A percentile compares a stretch with the other conserved stretches of the same genome.
Conservation (phyloP, 2,113 vertebrate species). For the Leuciscus idus region DNA sequence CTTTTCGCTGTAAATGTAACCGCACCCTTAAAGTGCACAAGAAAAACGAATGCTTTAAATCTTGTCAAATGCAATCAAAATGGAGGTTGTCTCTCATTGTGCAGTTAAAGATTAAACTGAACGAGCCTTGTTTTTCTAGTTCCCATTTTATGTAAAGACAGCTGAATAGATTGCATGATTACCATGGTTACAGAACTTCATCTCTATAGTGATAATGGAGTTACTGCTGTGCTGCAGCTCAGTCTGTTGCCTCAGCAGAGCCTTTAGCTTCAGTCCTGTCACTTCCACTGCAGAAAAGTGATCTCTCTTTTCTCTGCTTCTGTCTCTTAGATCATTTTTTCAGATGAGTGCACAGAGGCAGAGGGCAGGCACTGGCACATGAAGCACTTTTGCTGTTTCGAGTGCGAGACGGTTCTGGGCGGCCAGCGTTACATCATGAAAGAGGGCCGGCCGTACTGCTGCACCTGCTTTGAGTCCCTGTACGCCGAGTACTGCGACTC, state of each 20-base stretch:
- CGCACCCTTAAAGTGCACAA: neutral
- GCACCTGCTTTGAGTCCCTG: constrained; percentile 95
- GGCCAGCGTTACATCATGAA: constrained; percentile 99
- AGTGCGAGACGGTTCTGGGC: constrained; percentile 93
- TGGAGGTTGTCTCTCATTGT: neutral
- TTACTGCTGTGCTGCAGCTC: constrained; percentile 30
- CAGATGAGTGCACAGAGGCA: constrained; percentile 96
- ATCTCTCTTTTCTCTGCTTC: constrained; percentile 34
- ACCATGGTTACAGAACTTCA: constrained; percentile 40
- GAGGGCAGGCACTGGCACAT: constrained; percentile 99
- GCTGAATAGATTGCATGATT: constrained; percentile 18
- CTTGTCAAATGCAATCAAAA: neutral
- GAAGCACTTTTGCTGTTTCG: constrained; percentile 99
- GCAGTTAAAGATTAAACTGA: constrained; percentile 3
- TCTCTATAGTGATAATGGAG: constrained; percentile 38
- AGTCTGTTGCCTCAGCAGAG: constrained; percentile 10
- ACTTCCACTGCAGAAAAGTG: constrained; percentile 1
- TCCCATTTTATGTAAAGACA: constrained; percentile 30
- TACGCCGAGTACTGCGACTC: constrained; percentile 97
- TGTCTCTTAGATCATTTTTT: constrained; percentile 90
- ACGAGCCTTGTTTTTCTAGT: neutral
- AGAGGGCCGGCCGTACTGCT: constrained; percentile 96
- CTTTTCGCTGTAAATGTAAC: neutral
- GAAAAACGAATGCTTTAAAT: neutral
- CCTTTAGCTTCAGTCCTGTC: neutral